Percentiles rank a stretch among this genome's conserved stretches.
These are phyloP conservation scores for Hydrocynus forskahlii DNA, from an alignment of 2,797 vertebrate genomes.

Conservation along the genomic window DNA sequence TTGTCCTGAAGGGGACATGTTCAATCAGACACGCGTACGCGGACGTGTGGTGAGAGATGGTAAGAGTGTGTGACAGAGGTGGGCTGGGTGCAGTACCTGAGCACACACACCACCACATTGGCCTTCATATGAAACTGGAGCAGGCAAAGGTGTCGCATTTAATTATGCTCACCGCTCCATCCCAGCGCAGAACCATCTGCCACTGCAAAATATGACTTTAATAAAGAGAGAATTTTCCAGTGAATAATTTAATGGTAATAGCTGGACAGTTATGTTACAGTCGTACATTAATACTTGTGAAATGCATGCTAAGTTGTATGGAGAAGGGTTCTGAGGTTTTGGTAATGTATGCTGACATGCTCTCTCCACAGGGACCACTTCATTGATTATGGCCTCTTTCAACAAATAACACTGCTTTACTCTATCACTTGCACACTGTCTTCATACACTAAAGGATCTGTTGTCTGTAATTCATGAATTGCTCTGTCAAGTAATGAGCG, in stretches of 20 bases:
- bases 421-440: constrained; percentile 3
- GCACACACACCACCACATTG: constrained; percentile 44
- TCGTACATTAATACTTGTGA: constrained; percentile 60
- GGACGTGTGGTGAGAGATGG: constrained; percentile 20
- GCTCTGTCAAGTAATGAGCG: neutral
- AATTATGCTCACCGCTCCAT: constrained; percentile 62
- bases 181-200: constrained; percentile 62
- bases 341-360: constrained; percentile 57
- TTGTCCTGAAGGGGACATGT: neutral
- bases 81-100: constrained; percentile 38
- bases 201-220: constrained; percentile 67
- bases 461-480: neutral
- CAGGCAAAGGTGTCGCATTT: constrained; percentile 63
- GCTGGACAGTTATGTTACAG: constrained; percentile 64
- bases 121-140: constrained; percentile 57
- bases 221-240: constrained; percentile 65
- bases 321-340: constrained; percentile 43
- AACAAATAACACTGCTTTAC: constrained; percentile 17
- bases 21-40: neutral
- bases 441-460: neutral
- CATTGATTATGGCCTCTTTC: constrained; percentile 43
- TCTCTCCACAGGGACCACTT: constrained; percentile 42
- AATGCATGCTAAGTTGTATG: constrained; percentile 54
- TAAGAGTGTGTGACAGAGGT: constrained; percentile 45
- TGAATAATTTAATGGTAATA: constrained; percentile 65